phyloP scores from a whole-genome alignment of 2,797 vertebrate species.

The Saxicola maurus region DNA sequence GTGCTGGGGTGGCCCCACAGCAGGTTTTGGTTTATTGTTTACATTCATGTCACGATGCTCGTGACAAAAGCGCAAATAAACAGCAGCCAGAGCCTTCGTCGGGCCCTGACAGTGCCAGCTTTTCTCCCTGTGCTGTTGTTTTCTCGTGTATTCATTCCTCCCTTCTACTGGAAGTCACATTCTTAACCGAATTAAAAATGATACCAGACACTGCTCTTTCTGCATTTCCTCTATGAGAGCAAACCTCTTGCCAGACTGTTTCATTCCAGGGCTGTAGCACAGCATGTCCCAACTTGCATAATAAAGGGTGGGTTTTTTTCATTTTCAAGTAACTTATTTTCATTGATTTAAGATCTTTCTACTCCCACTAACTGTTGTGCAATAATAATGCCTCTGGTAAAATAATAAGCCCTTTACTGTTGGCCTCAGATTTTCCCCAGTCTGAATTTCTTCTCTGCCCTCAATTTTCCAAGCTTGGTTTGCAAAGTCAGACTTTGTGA shows the following conservation, averaged over 20 bases:
- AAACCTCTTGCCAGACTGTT: conserved; percentile 9
- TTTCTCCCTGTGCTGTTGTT: not conserved
- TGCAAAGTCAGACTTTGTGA: not conserved
- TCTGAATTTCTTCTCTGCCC: not conserved
- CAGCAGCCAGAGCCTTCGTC: not conserved
- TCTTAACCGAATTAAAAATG: conserved; percentile 41
- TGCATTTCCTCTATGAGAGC: conserved; percentile 36
- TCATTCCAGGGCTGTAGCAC: conserved; percentile 20
- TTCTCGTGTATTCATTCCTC: not conserved
- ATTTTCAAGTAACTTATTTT: conserved; percentile 33
- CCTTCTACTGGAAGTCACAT: conserved; percentile 25
- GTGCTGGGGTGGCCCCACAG: not conserved
- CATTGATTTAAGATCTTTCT: conserved; percentile 31
- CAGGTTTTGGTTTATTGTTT: conserved; percentile 22
- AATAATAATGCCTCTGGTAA: not conserved
- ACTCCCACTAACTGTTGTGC: conserved; percentile 11
- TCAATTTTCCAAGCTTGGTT: not conserved
- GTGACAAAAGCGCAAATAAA: not conserved
- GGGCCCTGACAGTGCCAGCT: not conserved
- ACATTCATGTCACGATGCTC: not conserved
- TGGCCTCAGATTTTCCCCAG: not conserved
- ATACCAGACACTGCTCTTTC: conserved; percentile 37
- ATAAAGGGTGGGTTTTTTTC: not conserved
- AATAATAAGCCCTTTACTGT: not conserved
- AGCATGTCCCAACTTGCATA: conserved; percentile 47